Base-by-base conservation (phyloP, 1,140 invertebrate species). In the Drosophila eugracilis region DNA sequence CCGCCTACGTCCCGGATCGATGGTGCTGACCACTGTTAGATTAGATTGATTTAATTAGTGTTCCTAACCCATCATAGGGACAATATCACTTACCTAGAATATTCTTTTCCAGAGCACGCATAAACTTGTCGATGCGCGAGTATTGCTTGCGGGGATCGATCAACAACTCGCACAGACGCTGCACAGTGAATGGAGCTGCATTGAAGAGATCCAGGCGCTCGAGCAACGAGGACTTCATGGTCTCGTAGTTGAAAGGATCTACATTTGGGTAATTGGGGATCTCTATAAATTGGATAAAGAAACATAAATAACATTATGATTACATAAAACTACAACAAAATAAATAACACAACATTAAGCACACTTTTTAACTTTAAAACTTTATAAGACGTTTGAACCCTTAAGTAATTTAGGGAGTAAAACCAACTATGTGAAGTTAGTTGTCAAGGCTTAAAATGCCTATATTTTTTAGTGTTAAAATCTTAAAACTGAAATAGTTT, bases 131-230 rank as follows among this genome's bases (percentile, higher is more conserved):
- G 44, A 97, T 96, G 59, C 97, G 93, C 83, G 96, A 98, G 91
- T 99, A 99, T 89, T 99, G 97, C 90, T 97, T 97, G n/a, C 95
- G 94, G 4, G 98, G 98, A 65, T 95, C 94, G 2, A 96, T 97
- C 0, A 99, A 92, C 3, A 99, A 92, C 92, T 99, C 98, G 92
- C 97, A 98, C 39, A 99, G 95, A 62, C 98, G 94, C 92, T 99
- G 98, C 48, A 99, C 96, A 9, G 98, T 99, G 85, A 99, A 99
- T 0, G 98, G 98, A 2, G 98, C 97, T 52, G 97, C 97, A 28
- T 94, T 94, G 92, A 96, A 96, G 1, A 94, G 94, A 75, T 98
- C 97, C 0, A 98, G 91, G 24, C 96, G 94, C 80, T 98, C 96
- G 21, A 98, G 91, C 14, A 98, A 94, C 78, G 95, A 95, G 47